Percentiles rank a stretch among this genome's conserved stretches.
Evolutionary conservation across 2,888 invertebrate genomes (phyloP).

Genomic region (Spodoptera picta): DNA sequence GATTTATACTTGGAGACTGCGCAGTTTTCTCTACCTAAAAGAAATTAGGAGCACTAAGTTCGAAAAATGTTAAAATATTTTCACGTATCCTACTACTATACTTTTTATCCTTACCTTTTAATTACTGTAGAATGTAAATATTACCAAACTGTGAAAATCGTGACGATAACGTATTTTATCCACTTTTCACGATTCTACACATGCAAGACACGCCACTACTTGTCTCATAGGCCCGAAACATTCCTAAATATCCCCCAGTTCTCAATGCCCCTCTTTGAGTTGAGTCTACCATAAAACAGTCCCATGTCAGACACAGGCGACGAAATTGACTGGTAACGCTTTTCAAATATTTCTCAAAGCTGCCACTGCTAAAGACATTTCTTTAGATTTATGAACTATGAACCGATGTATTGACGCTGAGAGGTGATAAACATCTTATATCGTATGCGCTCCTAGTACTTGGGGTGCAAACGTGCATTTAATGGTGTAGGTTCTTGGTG

Average conservation of each 20-base stretch:
- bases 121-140: too few species aligned
- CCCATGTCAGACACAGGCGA: slow-evolving; percentile 79
- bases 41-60: too few species aligned
- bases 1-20: too few species aligned
- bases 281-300: slow-evolving; percentile 81
- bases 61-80: too few species aligned
- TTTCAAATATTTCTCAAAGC: slow-evolving; percentile 75
- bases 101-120: too few species aligned
- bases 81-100: too few species aligned
- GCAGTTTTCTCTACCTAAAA: too few species aligned
- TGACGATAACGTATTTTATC: too few species aligned
- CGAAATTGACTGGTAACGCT: slow-evolving; percentile 77
- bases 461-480: slow-evolving; percentile 4
- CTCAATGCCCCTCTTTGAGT: slow-evolving; percentile 75
- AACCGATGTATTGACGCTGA: slow-evolving; percentile 50
- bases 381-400: slow-evolving; percentile 62
- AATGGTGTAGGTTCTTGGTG: not conserved
- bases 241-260: slow-evolving; percentile 79
- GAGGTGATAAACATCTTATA: slow-evolving; percentile 48
- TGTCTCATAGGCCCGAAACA: slow-evolving; percentile 44
- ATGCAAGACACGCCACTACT: slow-evolving; percentile 28
- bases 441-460: slow-evolving; percentile 35
- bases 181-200: too few species aligned
- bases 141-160: too few species aligned
- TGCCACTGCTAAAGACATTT: slow-evolving; percentile 50